Percentiles rank a stretch among this genome's conserved stretches.
phyloP scores from a whole-genome alignment of 2,797 vertebrate species.

The Pipistrellus pipistrellus region DNA sequence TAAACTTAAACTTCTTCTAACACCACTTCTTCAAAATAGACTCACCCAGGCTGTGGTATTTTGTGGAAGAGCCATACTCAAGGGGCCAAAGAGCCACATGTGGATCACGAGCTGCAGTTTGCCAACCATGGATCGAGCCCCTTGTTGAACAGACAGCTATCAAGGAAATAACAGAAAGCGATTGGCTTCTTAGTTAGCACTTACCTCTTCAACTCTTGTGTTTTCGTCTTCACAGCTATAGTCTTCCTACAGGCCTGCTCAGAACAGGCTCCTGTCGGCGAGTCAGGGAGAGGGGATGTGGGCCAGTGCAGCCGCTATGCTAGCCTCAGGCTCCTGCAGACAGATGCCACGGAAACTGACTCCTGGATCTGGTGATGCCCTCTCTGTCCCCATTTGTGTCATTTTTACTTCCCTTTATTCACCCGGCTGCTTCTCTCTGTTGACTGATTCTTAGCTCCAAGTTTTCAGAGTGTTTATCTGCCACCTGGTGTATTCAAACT shows the following conservation, averaged over 20 bases:
- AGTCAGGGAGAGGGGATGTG: background rate
- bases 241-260: background rate
- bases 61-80: too few relatives aligned
- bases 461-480: background rate
- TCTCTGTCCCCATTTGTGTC: background rate
- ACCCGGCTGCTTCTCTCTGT: background rate
- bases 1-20: too few relatives aligned
- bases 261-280: background rate
- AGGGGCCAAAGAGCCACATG: too few relatives aligned
- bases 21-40: too few relatives aligned
- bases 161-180: constrained; percentile 34
- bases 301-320: background rate
- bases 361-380: background rate
- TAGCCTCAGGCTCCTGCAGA: background rate
- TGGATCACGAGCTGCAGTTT: too few relatives aligned
- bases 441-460: background rate
- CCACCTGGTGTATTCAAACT: background rate
- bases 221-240: background rate
- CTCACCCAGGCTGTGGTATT: too few relatives aligned
- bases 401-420: background rate
- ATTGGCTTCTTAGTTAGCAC: background rate
- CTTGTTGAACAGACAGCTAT: background rate
- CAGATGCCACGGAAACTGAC: background rate
- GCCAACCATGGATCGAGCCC: too few relatives aligned
- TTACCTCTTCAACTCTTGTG: background rate